These are phyloP conservation scores for Siniperca scherzeri DNA, from an alignment of 2,797 vertebrate species.

Conservation along the genomic window DNA sequence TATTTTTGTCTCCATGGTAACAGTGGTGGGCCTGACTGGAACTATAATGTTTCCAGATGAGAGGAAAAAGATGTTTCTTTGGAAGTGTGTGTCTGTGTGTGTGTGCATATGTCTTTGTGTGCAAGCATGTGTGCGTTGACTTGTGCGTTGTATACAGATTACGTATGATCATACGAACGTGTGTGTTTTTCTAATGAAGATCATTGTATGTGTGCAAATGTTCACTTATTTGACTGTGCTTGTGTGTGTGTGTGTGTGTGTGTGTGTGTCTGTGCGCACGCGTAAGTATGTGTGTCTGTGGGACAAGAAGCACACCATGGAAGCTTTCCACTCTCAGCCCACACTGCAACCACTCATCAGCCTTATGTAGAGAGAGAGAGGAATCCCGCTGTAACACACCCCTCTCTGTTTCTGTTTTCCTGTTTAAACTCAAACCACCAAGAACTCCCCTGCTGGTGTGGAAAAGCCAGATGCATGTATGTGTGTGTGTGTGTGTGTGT, in stretches of 20 bases:
- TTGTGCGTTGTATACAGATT: too few relatives aligned
- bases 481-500: slow-evolving; percentile 39
- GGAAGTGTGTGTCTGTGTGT: slow-evolving; percentile 17
- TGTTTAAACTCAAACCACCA: slow-evolving; percentile 68
- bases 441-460: slow-evolving; percentile 62
- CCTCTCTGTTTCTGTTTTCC: slow-evolving; percentile 78
- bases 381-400: slow-evolving; percentile 72
- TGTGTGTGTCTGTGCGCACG: slow-evolving; percentile 20
- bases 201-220: too few relatives aligned
- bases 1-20: slow-evolving; percentile 53
- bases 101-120: background rate
- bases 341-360: slow-evolving; percentile 80
- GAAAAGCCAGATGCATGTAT: slow-evolving; percentile 46
- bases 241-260: slow-evolving; percentile 11
- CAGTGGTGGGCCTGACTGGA: slow-evolving; percentile 43
- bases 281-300: slow-evolving; percentile 18
- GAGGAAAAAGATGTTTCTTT: slow-evolving; percentile 37
- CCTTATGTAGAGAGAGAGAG: slow-evolving; percentile 66
- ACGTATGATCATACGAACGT: too few relatives aligned
- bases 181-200: too few relatives aligned
- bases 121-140: background rate
- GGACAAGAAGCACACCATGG: slow-evolving; percentile 45
- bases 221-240: too few relatives aligned
- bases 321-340: slow-evolving; percentile 79
- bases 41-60: slow-evolving; percentile 61